phyloP scores from a whole-genome alignment of 1,140 invertebrate genomes.

The Adelges cooleyi region DNA sequence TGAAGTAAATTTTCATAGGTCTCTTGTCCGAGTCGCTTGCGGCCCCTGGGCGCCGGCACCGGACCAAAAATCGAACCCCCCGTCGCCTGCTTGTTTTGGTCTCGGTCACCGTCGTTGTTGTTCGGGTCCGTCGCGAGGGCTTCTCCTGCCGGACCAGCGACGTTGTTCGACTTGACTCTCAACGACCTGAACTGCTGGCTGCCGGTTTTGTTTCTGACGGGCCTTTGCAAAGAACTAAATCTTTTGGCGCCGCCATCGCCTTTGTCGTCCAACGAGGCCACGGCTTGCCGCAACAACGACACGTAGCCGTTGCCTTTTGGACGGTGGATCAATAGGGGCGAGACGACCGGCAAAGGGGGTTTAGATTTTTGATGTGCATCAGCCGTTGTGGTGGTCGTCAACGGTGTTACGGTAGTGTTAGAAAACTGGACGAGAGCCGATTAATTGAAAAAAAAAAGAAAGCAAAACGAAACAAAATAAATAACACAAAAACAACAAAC shows the following conservation, averaged over 20 bases:
- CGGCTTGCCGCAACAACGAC: background rate
- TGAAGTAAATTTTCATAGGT: constrained; percentile 1
- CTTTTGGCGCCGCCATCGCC: background rate
- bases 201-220: background rate
- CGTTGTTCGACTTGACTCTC: background rate
- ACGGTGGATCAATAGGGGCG: background rate
- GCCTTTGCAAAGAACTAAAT: constrained; percentile 1
- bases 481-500: constrained; percentile 9
- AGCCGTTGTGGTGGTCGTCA: background rate
- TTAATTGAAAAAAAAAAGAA: too few relatives aligned
- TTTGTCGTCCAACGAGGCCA: background rate
- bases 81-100: background rate
- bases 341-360: background rate
- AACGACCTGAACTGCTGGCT: background rate
- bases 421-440: too few relatives aligned
- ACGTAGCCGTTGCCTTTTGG: constrained; percentile 3
- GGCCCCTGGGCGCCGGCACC: constrained; percentile 4
- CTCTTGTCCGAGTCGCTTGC: background rate
- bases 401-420: background rate
- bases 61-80: background rate
- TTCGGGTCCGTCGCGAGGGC: background rate
- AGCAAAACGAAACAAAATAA: too few relatives aligned
- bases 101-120: background rate
- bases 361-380: background rate
- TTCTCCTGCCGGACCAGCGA: background rate